Evolutionary conservation across 2,113 vertebrate species (phyloP).

Genomic region (Tiliqua scincoides): DNA sequence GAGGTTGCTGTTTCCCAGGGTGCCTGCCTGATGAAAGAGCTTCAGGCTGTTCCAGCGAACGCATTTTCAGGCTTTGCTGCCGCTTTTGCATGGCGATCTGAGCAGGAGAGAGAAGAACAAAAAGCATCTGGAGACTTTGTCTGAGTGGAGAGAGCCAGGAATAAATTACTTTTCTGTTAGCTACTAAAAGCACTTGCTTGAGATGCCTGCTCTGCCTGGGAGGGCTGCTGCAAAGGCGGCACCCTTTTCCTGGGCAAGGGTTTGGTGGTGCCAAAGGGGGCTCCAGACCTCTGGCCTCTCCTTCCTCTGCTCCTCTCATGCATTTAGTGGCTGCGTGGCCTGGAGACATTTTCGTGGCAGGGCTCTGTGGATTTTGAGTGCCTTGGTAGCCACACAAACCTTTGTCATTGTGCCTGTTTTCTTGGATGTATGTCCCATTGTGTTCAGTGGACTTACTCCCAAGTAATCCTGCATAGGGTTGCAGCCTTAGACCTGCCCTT

Average conservation of each 20-base stretch:
- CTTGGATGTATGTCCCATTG: too few species aligned
- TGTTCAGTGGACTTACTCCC: too few species aligned
- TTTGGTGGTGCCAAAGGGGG: neutral
- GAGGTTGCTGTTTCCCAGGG: neutral
- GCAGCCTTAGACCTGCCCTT: too few species aligned
- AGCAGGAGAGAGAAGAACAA: neutral
- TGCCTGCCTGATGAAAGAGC: neutral
- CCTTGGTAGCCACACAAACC: too few species aligned
- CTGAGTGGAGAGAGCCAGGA: neutral
- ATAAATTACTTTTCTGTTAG: neutral
- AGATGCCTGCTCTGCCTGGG: neutral
- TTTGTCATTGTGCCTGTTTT: too few species aligned
- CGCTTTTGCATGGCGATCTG: neutral
- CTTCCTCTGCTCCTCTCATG: neutral
- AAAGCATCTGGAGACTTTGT: neutral
- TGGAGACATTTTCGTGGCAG: too few species aligned
- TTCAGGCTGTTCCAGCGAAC: conserved; percentile 14
- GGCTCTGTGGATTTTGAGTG: too few species aligned
- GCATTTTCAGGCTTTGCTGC: neutral
- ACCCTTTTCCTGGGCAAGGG: neutral
- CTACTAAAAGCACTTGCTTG: neutral
- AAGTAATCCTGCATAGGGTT: too few species aligned
- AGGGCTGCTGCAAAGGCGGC: neutral
- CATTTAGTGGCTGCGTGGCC: neutral
- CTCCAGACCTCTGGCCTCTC: too few species aligned